Conservation (phyloP, 2,797 vertebrate species). For the Chelmon rostratus region DNA sequence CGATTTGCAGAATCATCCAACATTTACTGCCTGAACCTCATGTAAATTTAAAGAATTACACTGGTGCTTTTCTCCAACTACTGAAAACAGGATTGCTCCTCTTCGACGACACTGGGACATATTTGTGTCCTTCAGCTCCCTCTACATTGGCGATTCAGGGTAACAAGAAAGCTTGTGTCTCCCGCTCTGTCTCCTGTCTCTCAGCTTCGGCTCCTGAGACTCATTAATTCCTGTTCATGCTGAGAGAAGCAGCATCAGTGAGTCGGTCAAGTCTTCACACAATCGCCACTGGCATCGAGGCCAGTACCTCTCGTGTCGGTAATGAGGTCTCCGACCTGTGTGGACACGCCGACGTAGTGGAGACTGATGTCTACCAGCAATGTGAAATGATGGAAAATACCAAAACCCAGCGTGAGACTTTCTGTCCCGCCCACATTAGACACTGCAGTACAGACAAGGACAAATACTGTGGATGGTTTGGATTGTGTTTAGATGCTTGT, state of each 20-base stretch:
- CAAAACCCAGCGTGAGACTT: background rate
- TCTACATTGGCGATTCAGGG: constrained; percentile 30
- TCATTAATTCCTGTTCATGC: constrained; percentile 65
- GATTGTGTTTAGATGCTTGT: constrained; percentile 28
- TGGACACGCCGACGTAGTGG: constrained; percentile 23
- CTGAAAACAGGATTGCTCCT: constrained; percentile 15
- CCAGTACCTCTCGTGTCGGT: constrained; percentile 32
- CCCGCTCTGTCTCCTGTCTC: constrained; percentile 32
- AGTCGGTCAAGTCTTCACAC: constrained; percentile 47
- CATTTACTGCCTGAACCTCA: too few relatives aligned
- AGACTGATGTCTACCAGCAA: background rate
- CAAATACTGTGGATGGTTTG: background rate
- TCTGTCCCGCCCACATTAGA: background rate
- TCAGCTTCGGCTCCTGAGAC: constrained; percentile 51
- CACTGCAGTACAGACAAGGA: background rate
- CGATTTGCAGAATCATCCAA: background rate
- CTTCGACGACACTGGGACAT: constrained; percentile 21
- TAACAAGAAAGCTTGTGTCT: constrained; percentile 38
- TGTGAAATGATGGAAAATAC: constrained; percentile 6
- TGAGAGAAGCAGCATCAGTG: constrained; percentile 52
- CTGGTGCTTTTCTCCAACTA: constrained; percentile 8
- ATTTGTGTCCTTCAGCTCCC: constrained; percentile 31
- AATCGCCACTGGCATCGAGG: constrained; percentile 25
- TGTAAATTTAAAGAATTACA: background rate
- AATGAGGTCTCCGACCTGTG: constrained; percentile 57